Percentiles rank a stretch among this genome's conserved stretches.
phyloP scores from a whole-genome alignment of 2,113 vertebrate genomes.

The Rousettus leschenaultii region DNA sequence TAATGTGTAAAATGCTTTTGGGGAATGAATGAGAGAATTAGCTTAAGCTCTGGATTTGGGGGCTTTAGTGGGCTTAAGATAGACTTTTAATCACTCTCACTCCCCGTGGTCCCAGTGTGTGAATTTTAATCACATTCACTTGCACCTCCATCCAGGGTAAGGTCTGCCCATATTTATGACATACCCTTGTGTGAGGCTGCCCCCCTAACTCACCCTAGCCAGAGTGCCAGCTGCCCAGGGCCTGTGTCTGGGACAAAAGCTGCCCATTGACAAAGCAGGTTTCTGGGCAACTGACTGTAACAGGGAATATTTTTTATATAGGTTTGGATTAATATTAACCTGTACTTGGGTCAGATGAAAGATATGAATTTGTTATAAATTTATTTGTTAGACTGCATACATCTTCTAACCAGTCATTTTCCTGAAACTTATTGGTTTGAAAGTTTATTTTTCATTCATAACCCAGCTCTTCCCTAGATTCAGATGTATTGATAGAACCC shows the following conservation, averaged over 20 bases:
- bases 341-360: neutral
- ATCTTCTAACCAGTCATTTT: constrained; percentile 17
- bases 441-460: constrained; percentile 14
- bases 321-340: constrained; percentile 17
- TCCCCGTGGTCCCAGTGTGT: constrained; percentile 29
- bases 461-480: neutral
- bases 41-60: constrained; percentile 67
- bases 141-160: constrained; percentile 3
- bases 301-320: neutral
- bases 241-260: neutral
- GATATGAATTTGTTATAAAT: neutral
- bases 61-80: constrained; percentile 63
- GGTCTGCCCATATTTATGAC: neutral
- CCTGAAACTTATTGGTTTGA: neutral
- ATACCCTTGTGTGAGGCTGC: neutral
- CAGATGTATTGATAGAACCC: constrained; percentile 14
- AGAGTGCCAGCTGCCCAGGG: neutral
- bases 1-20: constrained; percentile 45
- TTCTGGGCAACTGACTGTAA: neutral
- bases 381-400: neutral
- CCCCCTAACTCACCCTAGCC: neutral
- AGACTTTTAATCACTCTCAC: constrained; percentile 48
- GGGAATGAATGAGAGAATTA: constrained; percentile 62
- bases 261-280: neutral
- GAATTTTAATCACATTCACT: constrained; percentile 58